Evolutionary conservation across 2,888 invertebrate genomes (phyloP).

Genomic region (Lasioglossum lativentre): DNA sequence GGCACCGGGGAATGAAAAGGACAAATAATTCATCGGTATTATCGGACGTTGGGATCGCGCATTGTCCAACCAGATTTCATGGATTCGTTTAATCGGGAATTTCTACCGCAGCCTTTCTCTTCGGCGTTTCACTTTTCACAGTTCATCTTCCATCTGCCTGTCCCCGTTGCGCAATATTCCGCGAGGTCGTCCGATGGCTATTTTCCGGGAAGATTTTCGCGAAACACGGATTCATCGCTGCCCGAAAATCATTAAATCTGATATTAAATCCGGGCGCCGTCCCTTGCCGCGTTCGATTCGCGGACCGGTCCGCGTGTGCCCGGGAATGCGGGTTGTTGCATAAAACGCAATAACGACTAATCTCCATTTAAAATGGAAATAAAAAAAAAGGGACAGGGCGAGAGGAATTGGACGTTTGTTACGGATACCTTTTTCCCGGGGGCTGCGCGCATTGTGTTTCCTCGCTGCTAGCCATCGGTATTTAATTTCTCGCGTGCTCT

Average conservation of each 20-base stretch:
- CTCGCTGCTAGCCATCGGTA: not conserved
- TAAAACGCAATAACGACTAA: slow-evolving; percentile 17
- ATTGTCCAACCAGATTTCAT: not conserved
- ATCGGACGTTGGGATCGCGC: not conserved
- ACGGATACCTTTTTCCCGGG: not conserved
- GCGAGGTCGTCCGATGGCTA: not conserved
- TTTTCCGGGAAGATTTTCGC: not conserved
- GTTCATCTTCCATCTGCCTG: too few species aligned
- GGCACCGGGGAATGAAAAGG: not conserved
- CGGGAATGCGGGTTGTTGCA: not conserved
- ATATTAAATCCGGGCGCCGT: slow-evolving; percentile 33
- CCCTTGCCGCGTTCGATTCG: not conserved
- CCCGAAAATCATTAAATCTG: slow-evolving; percentile 6
- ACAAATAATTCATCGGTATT: not conserved
- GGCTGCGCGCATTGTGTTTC: not conserved
- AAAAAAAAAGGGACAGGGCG: not conserved
- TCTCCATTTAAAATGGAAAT: slow-evolving; percentile 8
- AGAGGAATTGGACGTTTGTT: not conserved
- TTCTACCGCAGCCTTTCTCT: not conserved
- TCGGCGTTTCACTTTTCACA: not conserved
- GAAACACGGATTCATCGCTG: not conserved
- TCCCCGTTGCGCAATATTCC: not conserved
- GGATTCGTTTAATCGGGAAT: not conserved
- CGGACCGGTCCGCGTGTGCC: not conserved
- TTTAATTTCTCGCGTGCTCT: not conserved